phyloP scores from a whole-genome alignment of 2,888 invertebrate species.

The Belgica antarctica region DNA sequence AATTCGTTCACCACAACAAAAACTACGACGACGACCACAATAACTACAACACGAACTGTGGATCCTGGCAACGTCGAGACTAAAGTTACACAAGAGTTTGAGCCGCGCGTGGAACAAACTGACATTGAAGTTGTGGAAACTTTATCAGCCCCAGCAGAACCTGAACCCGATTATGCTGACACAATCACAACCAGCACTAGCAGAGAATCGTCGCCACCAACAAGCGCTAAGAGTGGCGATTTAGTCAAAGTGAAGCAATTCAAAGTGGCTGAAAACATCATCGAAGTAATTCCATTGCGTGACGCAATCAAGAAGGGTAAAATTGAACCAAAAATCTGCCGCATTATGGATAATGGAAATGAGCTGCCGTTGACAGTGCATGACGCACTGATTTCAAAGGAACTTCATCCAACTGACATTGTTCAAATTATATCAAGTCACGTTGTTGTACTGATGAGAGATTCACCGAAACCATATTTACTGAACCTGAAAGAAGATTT shows the following conservation, averaged over 20 bases:
- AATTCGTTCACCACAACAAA: no score
- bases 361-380: slow-evolving; percentile 55
- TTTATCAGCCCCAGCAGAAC: neutral
- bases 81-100: no score
- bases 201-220: neutral
- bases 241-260: slow-evolving; percentile 29
- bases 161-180: neutral
- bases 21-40: neutral
- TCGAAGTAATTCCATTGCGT: slow-evolving; percentile 48
- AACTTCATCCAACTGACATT: slow-evolving; percentile 55
- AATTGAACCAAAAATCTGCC: slow-evolving; percentile 54
- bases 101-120: neutral
- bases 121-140: no score
- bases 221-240: neutral
- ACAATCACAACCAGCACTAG: neutral
- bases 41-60: slow-evolving; percentile 3
- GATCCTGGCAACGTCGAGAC: neutral
- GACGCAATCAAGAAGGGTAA: slow-evolving; percentile 53
- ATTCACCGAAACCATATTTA: slow-evolving; percentile 54
- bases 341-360: slow-evolving; percentile 52
- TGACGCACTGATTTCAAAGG: slow-evolving; percentile 57
- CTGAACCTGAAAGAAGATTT: slow-evolving; percentile 30
- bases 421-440: slow-evolving; percentile 56
- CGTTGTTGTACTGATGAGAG: slow-evolving; percentile 54
- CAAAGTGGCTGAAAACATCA: slow-evolving; percentile 45